A percentile compares a stretch with the other conserved stretches of the same genome.
phyloP scores from a whole-genome alignment of 2,888 invertebrate genomes.

The Oegoconia quadripuncta region DNA sequence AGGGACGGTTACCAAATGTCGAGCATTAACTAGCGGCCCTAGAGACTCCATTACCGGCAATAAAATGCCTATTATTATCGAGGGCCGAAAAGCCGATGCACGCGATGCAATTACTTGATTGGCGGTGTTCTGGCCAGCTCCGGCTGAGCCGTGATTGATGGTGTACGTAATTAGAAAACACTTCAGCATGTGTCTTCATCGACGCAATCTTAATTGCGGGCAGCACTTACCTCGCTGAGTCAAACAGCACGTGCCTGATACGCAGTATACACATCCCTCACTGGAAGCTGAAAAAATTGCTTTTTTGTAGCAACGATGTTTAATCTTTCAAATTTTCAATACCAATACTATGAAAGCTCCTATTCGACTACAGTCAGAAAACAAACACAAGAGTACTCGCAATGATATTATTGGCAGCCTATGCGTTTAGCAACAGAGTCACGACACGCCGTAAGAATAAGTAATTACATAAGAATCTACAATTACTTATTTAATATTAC shows the following conservation, averaged over 20 bases:
- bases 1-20: conserved; percentile 56
- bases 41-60: conserved; percentile 78
- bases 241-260: conserved; percentile 60
- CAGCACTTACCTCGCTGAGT: conserved; percentile 74
- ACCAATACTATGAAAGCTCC: too few relatives aligned
- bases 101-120: conserved; percentile 80
- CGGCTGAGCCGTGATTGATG: conserved; percentile 71
- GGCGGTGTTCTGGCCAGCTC: conserved; percentile 71
- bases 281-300: too few relatives aligned
- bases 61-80: conserved; percentile 79
- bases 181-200: conserved; percentile 77
- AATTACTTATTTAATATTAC: too few relatives aligned
- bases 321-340: too few relatives aligned
- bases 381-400: too few relatives aligned
- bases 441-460: too few relatives aligned
- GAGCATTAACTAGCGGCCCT: conserved; percentile 69
- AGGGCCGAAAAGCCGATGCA: conserved; percentile 78
- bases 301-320: too few relatives aligned
- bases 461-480: too few relatives aligned
- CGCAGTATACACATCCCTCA: too few relatives aligned
- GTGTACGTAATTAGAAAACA: conserved; percentile 78
- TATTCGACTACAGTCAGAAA: too few relatives aligned
- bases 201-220: conserved; percentile 71
- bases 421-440: too few relatives aligned
- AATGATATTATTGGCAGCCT: too few relatives aligned